Conservation (phyloP, 2,113 vertebrate genomes). For the Odontesthes bonariensis region DNA sequence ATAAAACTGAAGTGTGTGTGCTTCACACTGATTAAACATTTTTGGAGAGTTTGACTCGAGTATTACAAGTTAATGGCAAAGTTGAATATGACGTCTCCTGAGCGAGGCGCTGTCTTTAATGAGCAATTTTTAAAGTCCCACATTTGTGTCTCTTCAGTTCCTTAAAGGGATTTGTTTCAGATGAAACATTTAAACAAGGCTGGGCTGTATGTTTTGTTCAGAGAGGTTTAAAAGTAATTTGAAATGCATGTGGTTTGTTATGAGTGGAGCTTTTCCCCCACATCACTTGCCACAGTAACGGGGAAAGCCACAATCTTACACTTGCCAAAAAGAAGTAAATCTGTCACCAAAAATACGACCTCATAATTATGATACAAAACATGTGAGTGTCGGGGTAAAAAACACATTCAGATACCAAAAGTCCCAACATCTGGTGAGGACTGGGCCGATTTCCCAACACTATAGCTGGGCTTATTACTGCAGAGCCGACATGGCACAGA, state of each 20-base stretch:
- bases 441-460: constrained; percentile 16
- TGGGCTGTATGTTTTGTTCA: neutral
- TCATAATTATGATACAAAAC: constrained; percentile 12
- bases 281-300: neutral
- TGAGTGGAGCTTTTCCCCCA: neutral
- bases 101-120: neutral
- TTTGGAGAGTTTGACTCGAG: neutral
- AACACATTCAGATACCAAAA: neutral
- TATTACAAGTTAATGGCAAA: neutral
- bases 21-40: neutral
- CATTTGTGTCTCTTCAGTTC: neutral
- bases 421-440: constrained; percentile 1
- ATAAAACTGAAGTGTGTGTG: neutral
- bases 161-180: neutral
- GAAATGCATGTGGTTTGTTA: neutral
- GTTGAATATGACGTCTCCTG: neutral
- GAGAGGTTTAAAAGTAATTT: neutral
- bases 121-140: neutral
- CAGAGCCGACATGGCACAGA: constrained; percentile 59
- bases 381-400: constrained; percentile 3
- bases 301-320: constrained; percentile 11
- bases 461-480: constrained; percentile 42
- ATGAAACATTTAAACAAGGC: neutral
- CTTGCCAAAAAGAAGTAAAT: neutral
- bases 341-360: neutral